These are phyloP conservation scores for Opisthograptis luteolata DNA, from an alignment of 2,888 invertebrate species.

Conservation along the genomic window DNA sequence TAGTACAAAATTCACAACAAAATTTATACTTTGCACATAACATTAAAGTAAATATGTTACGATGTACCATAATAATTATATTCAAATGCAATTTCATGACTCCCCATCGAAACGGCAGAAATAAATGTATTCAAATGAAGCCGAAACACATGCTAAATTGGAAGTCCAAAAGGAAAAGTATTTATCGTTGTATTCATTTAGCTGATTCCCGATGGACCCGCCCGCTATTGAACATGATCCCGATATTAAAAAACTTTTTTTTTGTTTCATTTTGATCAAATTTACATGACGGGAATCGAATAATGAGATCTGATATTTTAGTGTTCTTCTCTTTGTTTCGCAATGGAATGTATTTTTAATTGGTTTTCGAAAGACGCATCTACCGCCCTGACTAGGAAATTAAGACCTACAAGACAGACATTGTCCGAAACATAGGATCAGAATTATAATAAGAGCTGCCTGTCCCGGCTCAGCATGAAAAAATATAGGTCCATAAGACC, in stretches of 20 bases:
- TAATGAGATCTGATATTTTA: background rate
- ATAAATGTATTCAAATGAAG: slow-evolving; percentile 19
- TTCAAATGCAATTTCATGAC: slow-evolving; percentile 13
- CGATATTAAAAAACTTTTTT: slow-evolving; percentile 37
- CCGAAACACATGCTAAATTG: slow-evolving; percentile 11
- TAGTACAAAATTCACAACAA: too few species aligned
- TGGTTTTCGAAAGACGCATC: too few species aligned
- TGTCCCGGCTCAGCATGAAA: too few species aligned
- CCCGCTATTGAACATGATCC: slow-evolving; percentile 19
- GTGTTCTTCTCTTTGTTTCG: too few species aligned
- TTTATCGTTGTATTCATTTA: slow-evolving; percentile 27
- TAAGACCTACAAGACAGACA: too few species aligned
- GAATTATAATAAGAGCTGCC: too few species aligned
- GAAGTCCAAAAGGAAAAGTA: slow-evolving; percentile 4
- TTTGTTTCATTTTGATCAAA: slow-evolving; percentile 19
- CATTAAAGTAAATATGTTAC: background rate
- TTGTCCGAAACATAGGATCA: too few species aligned
- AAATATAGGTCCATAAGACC: too few species aligned
- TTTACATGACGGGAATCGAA: slow-evolving; percentile 2
- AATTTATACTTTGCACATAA: too few species aligned
- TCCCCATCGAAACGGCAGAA: slow-evolving; percentile 7
- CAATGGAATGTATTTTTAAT: too few species aligned
- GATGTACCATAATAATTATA: background rate
- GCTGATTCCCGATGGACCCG: slow-evolving; percentile 15
- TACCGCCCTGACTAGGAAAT: too few species aligned